phyloP scores from a whole-genome alignment of 2,888 invertebrate genomes.

The Leptopilina myrica region DNA sequence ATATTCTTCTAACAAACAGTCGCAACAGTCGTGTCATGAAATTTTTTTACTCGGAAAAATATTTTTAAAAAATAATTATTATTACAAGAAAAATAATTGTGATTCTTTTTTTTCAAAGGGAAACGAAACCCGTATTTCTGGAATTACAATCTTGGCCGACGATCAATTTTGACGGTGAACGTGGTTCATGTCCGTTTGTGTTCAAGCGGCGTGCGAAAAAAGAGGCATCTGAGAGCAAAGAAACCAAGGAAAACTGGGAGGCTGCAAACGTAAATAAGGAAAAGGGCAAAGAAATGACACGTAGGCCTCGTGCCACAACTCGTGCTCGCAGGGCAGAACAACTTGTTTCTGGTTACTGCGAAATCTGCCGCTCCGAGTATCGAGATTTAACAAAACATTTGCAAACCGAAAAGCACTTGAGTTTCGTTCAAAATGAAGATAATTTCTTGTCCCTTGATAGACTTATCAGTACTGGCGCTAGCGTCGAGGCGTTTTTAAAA shows the following conservation, averaged over 20 bases:
- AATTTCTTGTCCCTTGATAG: conserved; percentile 87
- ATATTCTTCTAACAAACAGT: too few relatives aligned
- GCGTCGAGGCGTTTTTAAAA: conserved; percentile 84
- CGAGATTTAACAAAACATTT: conserved; percentile 84
- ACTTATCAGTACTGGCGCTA: conserved; percentile 83
- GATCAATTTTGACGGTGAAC: conserved; percentile 76
- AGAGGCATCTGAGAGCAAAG: conserved; percentile 59
- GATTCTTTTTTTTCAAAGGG: conserved; percentile 68
- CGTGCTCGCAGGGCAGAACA: conserved; percentile 74
- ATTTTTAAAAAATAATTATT: too few relatives aligned
- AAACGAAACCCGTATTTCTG: conserved; percentile 81
- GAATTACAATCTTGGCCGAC: conserved; percentile 82
- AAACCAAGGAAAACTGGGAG: conserved; percentile 70
- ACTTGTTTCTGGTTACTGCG: conserved; percentile 83
- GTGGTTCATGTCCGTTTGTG: conserved; percentile 75
- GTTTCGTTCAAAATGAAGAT: conserved; percentile 85
- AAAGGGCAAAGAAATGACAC: conserved; percentile 76
- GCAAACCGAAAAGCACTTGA: conserved; percentile 85
- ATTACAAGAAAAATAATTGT: too few relatives aligned
- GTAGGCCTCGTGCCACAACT: conserved; percentile 74
- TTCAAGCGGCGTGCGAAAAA: conserved; percentile 64
- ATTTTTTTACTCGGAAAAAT: too few relatives aligned
- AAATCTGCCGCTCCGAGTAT: conserved; percentile 88
- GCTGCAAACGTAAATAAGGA: conserved; percentile 64
- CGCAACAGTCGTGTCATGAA: too few relatives aligned